Base-by-base conservation (phyloP, 2,888 invertebrate species). In the Salticus scenicus region DNA sequence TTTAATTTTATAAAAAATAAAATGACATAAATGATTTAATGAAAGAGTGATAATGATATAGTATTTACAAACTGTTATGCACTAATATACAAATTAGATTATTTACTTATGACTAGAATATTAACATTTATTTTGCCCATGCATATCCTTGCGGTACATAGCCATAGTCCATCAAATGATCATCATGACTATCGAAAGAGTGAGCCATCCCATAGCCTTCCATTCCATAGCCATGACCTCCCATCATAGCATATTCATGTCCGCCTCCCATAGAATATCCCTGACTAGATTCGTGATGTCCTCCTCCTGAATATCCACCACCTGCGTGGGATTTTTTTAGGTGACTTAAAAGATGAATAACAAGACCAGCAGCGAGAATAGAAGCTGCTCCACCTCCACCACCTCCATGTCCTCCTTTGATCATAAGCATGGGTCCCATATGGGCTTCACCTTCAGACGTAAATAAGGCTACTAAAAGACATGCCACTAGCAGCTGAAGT, bases 101-200 rank as follows among this genome's bases (percentile, higher is more conserved):
- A 69, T 42, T 66, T 47, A 24, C 28, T 33, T 33, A 8, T 75
- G 75, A 75, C 28, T 67, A 28, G 47, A 20, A 42, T n/a, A n/a
- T n/a, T n/a, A n/a, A n/a, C n/a, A n/a, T 10, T 2, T 63, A 67
- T 69, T 70, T 64, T n/a, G 28, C 66, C 76, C 67, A 76, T 0
- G 69, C 70, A 31, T 28, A 37, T 0, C 77, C 77, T 33, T 79
- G 72, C 0, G 71, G 72, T 14, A 31, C 66, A 41, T 79, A 79
- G 0, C 79, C 79, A 72, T 79, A 79, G 17, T 51, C 42, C 0
- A 20, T 30, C 8, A 79, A 24, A 24, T 79, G 64, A 1, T 41
- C 66, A 51, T 79, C 79, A 20, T 79, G 79, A 27, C 79, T 66
- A 8, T 71, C 33, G 33, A 79, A 79, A n/a, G 79, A 79, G 30